Evolutionary conservation across 2,888 invertebrate species (phyloP), one percentile per base, ranked within the genome.

Genomic region (Gordius sp.): DNA sequence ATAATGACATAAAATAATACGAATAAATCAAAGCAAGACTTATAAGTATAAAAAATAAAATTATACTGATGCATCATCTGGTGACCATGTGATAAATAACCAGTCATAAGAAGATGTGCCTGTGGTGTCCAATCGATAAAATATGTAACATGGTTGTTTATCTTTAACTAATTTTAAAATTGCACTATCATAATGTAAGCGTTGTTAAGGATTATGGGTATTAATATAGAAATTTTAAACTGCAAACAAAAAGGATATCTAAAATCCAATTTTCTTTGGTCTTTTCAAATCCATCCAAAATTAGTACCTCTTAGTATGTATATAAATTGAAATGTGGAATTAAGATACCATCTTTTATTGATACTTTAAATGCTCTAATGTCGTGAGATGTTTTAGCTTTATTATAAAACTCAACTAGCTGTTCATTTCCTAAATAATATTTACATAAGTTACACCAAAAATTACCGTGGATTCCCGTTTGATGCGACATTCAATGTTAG

Each of bases 81-180:
- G 68, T 4, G 66, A 65, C 64, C 68, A 69, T 27, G 62, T 60
- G 58, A 69, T 65, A 59, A 65, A 67, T 20, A 68, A 60, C 67
- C 68, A 69, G 56, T 66, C 63, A 62, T 65, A 68, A 16, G 23
- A 16, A 8, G 27, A 54, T 8, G 24, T 23, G 18, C 67, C 67
- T 16, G 27, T 28, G 26, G 54, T 57, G 59, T 69, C 69, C 41
- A 67, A 59, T 41, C 69, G 62, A 60, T 64, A 67, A 56, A 69
- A 59, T 20, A 69, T 62, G 60, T 66, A 69, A 59, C 66, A 66
- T 2, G 69, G 67, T 60, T 64, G 61, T 57, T 67, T 65, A 26
- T 47, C 47, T 47, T n/a, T 23, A n/a, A 47, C 20, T 18, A n/a
- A 47, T 47, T 47, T 47, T 8, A 23, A n/a, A 4, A 47, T 47